Evolutionary conservation across 2,888 invertebrate genomes (phyloP).

Genomic region (Epinotia ramella): DNA sequence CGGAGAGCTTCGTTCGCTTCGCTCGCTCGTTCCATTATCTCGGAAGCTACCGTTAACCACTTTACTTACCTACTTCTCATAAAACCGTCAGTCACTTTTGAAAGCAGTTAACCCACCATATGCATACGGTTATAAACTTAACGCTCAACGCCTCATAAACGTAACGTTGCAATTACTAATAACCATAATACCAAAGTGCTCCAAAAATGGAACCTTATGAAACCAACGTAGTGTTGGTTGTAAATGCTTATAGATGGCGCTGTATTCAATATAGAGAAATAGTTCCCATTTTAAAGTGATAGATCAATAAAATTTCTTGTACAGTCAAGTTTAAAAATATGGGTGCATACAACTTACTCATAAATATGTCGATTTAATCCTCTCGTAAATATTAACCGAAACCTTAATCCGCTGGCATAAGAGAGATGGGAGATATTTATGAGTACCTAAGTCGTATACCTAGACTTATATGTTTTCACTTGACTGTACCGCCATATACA

Average conservation of each 20-base stretch:
- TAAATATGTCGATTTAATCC: too few relatives aligned
- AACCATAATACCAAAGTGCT: constrained; percentile 34
- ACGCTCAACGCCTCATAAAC: constrained; percentile 26
- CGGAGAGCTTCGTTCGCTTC: too few relatives aligned
- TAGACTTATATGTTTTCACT: too few relatives aligned
- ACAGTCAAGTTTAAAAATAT: too few relatives aligned
- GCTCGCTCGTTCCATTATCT: neutral
- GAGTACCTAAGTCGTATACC: too few relatives aligned
- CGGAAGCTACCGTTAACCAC: neutral
- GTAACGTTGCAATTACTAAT: constrained; percentile 14
- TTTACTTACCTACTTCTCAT: neutral
- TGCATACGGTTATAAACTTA: constrained; percentile 19
- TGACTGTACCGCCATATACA: too few relatives aligned
- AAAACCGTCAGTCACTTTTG: constrained; percentile 1
- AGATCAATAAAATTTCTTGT: too few relatives aligned
- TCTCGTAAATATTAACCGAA: too few relatives aligned
- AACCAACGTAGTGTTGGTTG: neutral
- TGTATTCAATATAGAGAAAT: neutral
- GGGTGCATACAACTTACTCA: too few relatives aligned
- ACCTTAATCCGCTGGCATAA: too few relatives aligned
- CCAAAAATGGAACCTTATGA: constrained; percentile 25
- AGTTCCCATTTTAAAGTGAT: too few relatives aligned
- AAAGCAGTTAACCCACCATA: neutral
- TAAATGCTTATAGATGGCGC: constrained; percentile 25
- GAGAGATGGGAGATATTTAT: too few relatives aligned